A percentile compares a stretch with the other conserved stretches of the same genome.
Evolutionary conservation across 2,113 vertebrate genomes (phyloP).

Genomic region (Phaethon lepturus): DNA sequence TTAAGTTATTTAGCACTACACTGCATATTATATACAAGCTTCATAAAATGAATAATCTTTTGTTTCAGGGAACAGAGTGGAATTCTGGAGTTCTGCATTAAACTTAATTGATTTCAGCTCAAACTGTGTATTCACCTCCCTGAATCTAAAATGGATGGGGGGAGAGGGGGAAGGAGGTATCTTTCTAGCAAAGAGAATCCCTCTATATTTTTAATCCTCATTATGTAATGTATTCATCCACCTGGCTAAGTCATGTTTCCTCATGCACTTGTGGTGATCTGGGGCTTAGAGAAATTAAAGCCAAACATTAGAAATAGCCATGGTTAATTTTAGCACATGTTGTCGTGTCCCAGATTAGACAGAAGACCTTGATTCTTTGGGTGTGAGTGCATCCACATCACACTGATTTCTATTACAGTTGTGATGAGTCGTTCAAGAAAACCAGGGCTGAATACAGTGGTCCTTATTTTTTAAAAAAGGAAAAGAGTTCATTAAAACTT

Average conservation of each 20-base stretch:
- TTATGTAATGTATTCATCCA: not conserved
- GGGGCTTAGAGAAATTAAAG: not conserved
- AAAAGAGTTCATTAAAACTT: not conserved
- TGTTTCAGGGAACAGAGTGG: not conserved
- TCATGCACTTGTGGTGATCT: not conserved
- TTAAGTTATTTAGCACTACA: not conserved
- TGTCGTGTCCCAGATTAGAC: not conserved
- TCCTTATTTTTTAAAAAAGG: not conserved
- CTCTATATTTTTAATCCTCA: not conserved
- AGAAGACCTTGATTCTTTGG: not conserved
- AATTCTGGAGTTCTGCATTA: not conserved
- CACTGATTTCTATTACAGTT: not conserved
- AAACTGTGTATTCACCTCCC: not conserved
- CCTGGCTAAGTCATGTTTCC: not conserved
- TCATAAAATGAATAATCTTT: not conserved
- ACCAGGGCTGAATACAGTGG: not conserved
- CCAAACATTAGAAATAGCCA: not conserved
- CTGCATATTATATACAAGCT: not conserved
- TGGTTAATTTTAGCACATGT: not conserved
- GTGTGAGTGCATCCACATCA: not conserved
- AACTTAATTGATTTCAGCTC: not conserved
- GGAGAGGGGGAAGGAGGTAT: rapidly evolving
- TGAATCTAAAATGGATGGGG: not conserved
- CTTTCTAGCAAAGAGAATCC: not conserved
- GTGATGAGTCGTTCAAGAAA: not conserved